These are phyloP conservation scores for Apamea monoglypha DNA, from an alignment of 2,888 invertebrate genomes.

Conservation along the genomic window DNA sequence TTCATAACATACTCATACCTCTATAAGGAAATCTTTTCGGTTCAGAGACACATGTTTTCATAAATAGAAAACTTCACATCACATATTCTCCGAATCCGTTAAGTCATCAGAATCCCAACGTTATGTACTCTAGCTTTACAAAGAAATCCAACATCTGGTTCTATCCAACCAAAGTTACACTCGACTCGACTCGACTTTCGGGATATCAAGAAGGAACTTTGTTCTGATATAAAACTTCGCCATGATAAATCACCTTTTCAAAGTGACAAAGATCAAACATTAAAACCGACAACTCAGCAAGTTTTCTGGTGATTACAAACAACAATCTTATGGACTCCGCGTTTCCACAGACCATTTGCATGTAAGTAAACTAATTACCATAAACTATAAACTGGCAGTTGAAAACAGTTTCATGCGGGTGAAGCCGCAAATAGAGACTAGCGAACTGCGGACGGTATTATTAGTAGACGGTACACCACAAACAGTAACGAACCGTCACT, in stretches of 20 bases:
- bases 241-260: slow-evolving; percentile 5
- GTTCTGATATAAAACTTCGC: slow-evolving; percentile 11
- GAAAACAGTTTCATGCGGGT: slow-evolving; percentile 49
- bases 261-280: slow-evolving; percentile 1
- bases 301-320: slow-evolving; percentile 11
- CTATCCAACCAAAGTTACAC: slow-evolving; percentile 13
- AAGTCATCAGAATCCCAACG: slow-evolving; percentile 35
- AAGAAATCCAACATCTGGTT: slow-evolving; percentile 56
- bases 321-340: slow-evolving; percentile 4
- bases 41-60: slow-evolving; percentile 14
- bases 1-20: background rate
- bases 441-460: slow-evolving; percentile 14
- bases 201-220: slow-evolving; percentile 15
- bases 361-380: slow-evolving; percentile 35
- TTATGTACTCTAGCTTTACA: slow-evolving; percentile 20
- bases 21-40: background rate
- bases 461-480: slow-evolving; percentile 56
- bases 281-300: slow-evolving; percentile 9
- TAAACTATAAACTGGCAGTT: slow-evolving; percentile 34
- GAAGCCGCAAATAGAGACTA: slow-evolving; percentile 44
- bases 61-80: slow-evolving; percentile 38
- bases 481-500: slow-evolving; percentile 61
- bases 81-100: slow-evolving; percentile 42
- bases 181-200: background rate
- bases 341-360: slow-evolving; percentile 33